Evolutionary conservation across 2,797 vertebrate genomes (phyloP).

Genomic region (Ctenopoma kingsleyae): DNA sequence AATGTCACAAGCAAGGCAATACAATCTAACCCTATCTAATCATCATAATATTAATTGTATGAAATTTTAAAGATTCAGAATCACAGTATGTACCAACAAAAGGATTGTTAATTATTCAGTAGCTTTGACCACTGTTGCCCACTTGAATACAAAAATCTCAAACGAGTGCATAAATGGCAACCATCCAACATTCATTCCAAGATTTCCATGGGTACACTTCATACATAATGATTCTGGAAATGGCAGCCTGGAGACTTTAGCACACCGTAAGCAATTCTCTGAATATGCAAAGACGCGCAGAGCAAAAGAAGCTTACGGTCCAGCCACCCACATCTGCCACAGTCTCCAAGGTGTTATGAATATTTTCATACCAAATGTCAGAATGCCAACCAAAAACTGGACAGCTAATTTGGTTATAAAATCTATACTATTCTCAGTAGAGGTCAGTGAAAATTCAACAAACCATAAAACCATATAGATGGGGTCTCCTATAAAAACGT

Average conservation of each 20-base stretch:
- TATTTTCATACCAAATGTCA: slow-evolving; percentile 49
- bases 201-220: slow-evolving; percentile 43
- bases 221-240: slow-evolving; percentile 56
- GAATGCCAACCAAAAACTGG: slow-evolving; percentile 16
- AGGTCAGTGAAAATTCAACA: slow-evolving; percentile 26
- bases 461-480: slow-evolving; percentile 21
- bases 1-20: background rate
- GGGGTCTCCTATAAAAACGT: background rate
- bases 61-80: slow-evolving; percentile 6
- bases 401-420: slow-evolving; percentile 42
- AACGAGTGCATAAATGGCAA: slow-evolving; percentile 25
- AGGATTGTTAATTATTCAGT: slow-evolving; percentile 47
- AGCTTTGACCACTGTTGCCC: slow-evolving; percentile 27
- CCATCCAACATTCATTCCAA: slow-evolving; percentile 41
- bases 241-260: slow-evolving; percentile 41
- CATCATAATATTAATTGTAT: background rate
- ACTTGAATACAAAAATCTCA: slow-evolving; percentile 27
- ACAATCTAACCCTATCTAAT: slow-evolving; percentile 4
- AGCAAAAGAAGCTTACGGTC: background rate
- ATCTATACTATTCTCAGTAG: slow-evolving; percentile 30
- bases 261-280: slow-evolving; percentile 34
- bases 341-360: slow-evolving; percentile 38
- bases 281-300: slow-evolving; percentile 47
- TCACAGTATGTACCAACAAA: slow-evolving; percentile 8
- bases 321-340: slow-evolving; percentile 41